phyloP scores from a whole-genome alignment of 2,113 vertebrate genomes.

The Trogon surrucura region DNA sequence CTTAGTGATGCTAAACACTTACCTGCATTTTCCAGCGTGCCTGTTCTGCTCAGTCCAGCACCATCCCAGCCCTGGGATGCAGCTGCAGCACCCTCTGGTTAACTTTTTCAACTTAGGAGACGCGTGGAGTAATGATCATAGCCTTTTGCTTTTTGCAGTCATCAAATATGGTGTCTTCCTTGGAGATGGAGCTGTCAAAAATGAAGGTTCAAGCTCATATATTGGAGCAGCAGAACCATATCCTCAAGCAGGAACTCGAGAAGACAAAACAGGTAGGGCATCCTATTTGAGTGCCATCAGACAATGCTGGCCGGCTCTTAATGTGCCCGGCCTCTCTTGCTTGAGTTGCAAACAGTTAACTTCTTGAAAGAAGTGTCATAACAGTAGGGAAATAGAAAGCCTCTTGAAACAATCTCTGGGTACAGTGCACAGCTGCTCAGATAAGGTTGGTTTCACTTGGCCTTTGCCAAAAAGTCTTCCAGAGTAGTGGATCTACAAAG shows the following conservation, averaged over 20 bases:
- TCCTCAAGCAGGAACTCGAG: slow-evolving; percentile 82
- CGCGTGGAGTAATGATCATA: no score
- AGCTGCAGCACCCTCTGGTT: neutral
- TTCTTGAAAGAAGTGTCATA: neutral
- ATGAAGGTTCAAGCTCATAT: slow-evolving; percentile 76
- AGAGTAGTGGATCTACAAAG: neutral
- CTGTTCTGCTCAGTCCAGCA: neutral
- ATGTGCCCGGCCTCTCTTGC: neutral
- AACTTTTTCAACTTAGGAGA: no score
- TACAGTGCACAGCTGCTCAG: neutral
- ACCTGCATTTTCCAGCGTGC: neutral
- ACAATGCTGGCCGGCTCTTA: neutral
- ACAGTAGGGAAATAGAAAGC: neutral
- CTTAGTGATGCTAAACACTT: neutral
- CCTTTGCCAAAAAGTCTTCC: neutral
- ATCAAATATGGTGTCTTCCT: slow-evolving; percentile 75
- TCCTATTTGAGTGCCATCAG: neutral
- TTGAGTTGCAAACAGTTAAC: neutral
- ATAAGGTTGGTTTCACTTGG: neutral
- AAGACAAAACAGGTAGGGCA: slow-evolving; percentile 70
- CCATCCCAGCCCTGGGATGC: neutral
- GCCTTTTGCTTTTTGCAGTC: slow-evolving; percentile 39
- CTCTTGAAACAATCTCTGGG: neutral
- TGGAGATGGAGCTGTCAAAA: slow-evolving; percentile 84
- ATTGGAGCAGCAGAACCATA: slow-evolving; percentile 82